phyloP scores from a whole-genome alignment of 37 sponge, comb jelly and placozoan genomes.

The Cladorhizidae sp. region DNA sequence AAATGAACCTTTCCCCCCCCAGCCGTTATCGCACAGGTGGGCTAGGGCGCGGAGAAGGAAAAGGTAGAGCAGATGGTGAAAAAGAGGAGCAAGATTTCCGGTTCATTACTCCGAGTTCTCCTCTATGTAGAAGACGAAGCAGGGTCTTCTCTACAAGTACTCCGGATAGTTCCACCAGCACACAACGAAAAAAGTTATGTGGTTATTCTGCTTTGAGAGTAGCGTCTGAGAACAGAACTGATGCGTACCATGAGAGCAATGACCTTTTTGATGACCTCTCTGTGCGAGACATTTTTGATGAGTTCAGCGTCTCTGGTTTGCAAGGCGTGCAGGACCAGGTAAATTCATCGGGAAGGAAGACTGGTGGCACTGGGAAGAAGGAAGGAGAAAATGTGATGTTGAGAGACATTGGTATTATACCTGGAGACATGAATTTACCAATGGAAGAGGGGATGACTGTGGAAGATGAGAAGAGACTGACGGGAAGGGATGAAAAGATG shows the following conservation, averaged over 20 bases:
- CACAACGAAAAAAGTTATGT: background rate
- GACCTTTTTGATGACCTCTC: slow-evolving; percentile 43
- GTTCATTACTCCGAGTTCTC: slow-evolving; percentile 11
- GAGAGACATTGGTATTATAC: background rate
- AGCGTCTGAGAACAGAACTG: background rate
- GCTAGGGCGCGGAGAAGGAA: too few relatives aligned
- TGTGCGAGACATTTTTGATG: slow-evolving; percentile 10
- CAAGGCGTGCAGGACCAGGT: too few relatives aligned
- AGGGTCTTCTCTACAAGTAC: background rate
- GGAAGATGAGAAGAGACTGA: background rate
- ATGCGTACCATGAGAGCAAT: background rate
- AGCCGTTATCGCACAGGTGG: background rate
- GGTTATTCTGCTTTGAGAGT: background rate
- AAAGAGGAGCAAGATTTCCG: slow-evolving; percentile 3
- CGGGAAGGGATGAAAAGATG: background rate
- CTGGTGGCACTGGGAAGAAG: background rate
- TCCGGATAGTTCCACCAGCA: background rate
- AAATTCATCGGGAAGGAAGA: background rate
- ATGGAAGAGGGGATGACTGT: background rate
- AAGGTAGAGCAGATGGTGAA: background rate
- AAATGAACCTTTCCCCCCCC: background rate
- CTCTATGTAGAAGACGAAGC: slow-evolving; percentile 6
- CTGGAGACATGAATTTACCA: background rate
- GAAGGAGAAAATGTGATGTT: background rate
- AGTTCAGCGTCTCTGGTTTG: slow-evolving; percentile 5